Percentiles rank a stretch among this genome's conserved stretches.
These are phyloP conservation scores for Ancistrus triradiatus DNA, from an alignment of 2,113 vertebrate genomes.

Conservation along the genomic window DNA sequence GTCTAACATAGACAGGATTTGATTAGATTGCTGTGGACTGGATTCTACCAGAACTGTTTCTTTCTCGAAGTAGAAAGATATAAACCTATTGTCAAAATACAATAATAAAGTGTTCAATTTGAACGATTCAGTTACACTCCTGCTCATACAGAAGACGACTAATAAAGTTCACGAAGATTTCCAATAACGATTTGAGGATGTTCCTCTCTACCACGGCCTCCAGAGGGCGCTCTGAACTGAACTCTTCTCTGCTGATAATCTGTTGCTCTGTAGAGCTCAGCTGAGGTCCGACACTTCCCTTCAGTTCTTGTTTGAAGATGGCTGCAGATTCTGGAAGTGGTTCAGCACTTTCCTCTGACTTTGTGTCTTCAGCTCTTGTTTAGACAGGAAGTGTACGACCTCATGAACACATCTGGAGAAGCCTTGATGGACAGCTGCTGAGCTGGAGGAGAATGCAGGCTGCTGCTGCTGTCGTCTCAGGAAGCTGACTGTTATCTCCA, in stretches of 20 bases:
- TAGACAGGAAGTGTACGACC: constrained; percentile 39
- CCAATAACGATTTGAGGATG: background rate
- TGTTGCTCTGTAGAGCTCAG: constrained; percentile 28
- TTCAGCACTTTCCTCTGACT: constrained; percentile 29
- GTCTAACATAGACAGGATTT: background rate
- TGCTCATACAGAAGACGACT: background rate
- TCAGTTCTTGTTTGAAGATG: background rate
- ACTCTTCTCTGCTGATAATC: constrained; percentile 47
- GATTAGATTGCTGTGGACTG: background rate
- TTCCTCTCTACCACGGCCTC: constrained; percentile 53
- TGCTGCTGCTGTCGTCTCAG: constrained; percentile 45
- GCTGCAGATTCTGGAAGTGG: constrained; percentile 39
- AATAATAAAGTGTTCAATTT: background rate
- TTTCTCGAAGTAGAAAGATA: too few species aligned
- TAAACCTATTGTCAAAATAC: too few species aligned
- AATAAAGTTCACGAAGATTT: background rate
- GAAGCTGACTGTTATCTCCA: constrained; percentile 45
- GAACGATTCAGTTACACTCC: background rate
- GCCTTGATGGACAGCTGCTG: constrained; percentile 33
- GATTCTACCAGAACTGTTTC: too few species aligned
- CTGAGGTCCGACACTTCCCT: constrained; percentile 3
- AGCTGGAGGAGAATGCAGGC: constrained; percentile 25
- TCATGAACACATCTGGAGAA: constrained; percentile 48
- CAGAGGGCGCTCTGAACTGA: constrained; percentile 48
- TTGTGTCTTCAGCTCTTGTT: constrained; percentile 27